Conservation (phyloP, 2,113 vertebrate species). For the Indicator indicator region DNA sequence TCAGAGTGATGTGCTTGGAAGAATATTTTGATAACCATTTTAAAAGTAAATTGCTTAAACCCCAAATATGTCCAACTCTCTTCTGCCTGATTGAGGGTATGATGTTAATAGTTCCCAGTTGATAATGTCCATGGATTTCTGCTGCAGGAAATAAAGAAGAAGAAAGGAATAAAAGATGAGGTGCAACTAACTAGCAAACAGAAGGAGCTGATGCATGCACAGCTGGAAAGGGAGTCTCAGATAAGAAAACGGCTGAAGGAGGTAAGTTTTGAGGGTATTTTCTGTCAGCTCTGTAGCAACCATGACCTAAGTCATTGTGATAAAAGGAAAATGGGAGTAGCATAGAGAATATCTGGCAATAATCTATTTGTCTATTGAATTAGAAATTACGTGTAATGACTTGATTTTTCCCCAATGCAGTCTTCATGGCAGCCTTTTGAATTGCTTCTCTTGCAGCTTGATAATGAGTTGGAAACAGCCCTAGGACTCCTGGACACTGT, state of each 20-base stretch:
- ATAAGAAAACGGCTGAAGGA: slow-evolving; percentile 86
- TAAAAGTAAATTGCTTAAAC: not conserved
- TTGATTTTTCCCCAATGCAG: fast-evolving
- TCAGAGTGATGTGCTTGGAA: not conserved
- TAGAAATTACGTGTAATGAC: not conserved
- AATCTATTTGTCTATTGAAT: not conserved
- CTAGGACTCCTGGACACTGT: slow-evolving; percentile 84
- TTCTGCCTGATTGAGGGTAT: not conserved
- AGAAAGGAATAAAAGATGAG: slow-evolving; percentile 96
- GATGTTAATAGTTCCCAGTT: not conserved
- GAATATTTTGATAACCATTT: not conserved
- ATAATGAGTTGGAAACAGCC: slow-evolving; percentile 82
- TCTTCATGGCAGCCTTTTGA: not conserved
- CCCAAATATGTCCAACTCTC: not conserved
- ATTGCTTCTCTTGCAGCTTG: slow-evolving; percentile 79
- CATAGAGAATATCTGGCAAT: not conserved
- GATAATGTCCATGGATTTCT: not conserved
- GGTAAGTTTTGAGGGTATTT: slow-evolving; percentile 61
- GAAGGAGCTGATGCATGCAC: slow-evolving; percentile 92
- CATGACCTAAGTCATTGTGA: not conserved
- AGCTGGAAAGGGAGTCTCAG: slow-evolving; percentile 89
- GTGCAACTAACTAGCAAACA: slow-evolving; percentile 94
- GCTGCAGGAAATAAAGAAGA: slow-evolving; percentile 93
- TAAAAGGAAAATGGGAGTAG: not conserved
- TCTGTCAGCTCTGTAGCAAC: not conserved